Evolutionary conservation across 2,113 vertebrate genomes (phyloP).

Genomic region (Etheostoma spectabile): DNA sequence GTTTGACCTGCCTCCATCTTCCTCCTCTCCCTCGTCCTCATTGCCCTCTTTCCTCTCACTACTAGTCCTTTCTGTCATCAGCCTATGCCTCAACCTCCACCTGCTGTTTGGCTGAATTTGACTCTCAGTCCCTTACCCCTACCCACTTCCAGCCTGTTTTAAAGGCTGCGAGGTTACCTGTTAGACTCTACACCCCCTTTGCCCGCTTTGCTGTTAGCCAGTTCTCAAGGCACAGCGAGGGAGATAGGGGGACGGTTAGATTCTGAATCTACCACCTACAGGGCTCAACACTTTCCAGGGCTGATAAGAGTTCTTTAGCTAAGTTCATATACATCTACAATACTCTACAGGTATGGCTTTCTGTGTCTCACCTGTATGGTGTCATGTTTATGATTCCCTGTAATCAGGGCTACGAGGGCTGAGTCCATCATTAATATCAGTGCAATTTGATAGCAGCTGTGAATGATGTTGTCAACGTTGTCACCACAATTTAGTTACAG

Average conservation of each 20-base stretch:
- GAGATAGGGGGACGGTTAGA: conserved; percentile 79
- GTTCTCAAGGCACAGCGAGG: conserved; percentile 79
- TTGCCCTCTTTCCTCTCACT: conserved; percentile 66
- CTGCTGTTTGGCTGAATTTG: conserved; percentile 81
- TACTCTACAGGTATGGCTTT: conserved; percentile 69
- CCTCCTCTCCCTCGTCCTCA: conserved; percentile 71
- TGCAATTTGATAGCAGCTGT: conserved; percentile 60
- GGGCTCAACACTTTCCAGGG: conserved; percentile 80
- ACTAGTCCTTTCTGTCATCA: conserved; percentile 71
- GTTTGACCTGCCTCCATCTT: conserved; percentile 79
- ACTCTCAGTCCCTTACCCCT: conserved; percentile 49
- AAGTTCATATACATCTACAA: conserved; percentile 50
- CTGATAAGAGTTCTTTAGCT: conserved; percentile 75
- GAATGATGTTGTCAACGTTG: conserved; percentile 76
- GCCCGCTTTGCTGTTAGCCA: conserved; percentile 75
- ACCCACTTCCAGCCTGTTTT: conserved; percentile 74
- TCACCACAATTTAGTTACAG: conserved; percentile 67
- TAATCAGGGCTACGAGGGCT: conserved; percentile 74
- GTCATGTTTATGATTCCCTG: conserved; percentile 65
- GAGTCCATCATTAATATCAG: conserved; percentile 64
- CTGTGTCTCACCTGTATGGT: conserved; percentile 70
- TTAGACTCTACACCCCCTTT: conserved; percentile 78
- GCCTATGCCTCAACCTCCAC: conserved; percentile 77
- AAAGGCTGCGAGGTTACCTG: conserved; percentile 74
- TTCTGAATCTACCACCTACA: conserved; percentile 76